These are phyloP conservation scores for Anabacerthia variegaticeps DNA, from an alignment of 2,797 vertebrate species.

Conservation along the genomic window DNA sequence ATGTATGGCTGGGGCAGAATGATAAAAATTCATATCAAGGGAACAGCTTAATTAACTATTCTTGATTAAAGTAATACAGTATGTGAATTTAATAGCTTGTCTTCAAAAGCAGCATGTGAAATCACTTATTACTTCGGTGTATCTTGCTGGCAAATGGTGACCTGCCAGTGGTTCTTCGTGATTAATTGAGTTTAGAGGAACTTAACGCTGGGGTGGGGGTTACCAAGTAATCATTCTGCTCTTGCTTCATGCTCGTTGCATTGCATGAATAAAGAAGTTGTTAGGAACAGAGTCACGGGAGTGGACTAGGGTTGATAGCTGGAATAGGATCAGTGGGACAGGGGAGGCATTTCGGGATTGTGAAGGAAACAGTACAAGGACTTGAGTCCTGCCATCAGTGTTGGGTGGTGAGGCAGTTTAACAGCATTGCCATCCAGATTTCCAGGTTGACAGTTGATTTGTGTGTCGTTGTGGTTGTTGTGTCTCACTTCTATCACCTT, in stretches of 20 bases:
- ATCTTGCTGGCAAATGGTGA: slow-evolving; percentile 19
- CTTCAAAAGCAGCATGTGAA: slow-evolving; percentile 41
- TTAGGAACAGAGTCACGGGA: not conserved
- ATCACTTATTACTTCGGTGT: slow-evolving; percentile 12
- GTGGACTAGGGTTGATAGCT: not conserved
- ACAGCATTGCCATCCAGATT: not conserved
- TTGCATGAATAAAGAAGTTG: not conserved
- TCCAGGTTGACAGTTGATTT: not conserved
- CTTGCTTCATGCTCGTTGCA: not conserved
- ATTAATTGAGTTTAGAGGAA: slow-evolving; percentile 39
- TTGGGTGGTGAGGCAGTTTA: not conserved
- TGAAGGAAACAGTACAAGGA: not conserved
- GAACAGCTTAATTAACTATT: slow-evolving; percentile 59
- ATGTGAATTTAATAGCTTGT: slow-evolving; percentile 54
- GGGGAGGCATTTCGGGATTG: not conserved
- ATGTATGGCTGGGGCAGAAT: slow-evolving; percentile 31
- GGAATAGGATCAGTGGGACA: not conserved
- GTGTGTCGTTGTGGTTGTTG: accelerated
- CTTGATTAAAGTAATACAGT: slow-evolving; percentile 49
- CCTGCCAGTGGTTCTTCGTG: not conserved
- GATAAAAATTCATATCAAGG: slow-evolving; percentile 38
- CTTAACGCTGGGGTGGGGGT: not conserved
- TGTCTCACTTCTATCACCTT: not conserved
- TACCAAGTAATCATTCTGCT: slow-evolving; percentile 17
- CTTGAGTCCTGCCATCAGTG: not conserved